These are phyloP conservation scores for Sarcophaga caerulescens DNA, from an alignment of 2,888 invertebrate genomes.

Conservation along the genomic window DNA sequence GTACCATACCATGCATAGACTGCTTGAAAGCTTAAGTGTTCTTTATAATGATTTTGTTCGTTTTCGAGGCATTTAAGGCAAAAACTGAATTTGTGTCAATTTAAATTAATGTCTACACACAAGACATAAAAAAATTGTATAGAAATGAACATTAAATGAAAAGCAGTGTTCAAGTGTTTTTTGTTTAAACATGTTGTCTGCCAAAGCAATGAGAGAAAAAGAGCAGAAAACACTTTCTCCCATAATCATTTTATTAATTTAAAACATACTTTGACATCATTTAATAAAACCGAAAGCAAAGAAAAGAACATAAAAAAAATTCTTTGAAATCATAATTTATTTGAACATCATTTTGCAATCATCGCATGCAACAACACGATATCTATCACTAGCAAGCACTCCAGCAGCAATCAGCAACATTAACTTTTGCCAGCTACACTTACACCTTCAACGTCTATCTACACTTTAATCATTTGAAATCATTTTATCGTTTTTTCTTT, in stretches of 20 bases:
- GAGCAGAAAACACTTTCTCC: constrained; percentile 43
- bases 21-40: constrained; percentile 24
- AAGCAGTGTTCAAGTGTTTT: background rate
- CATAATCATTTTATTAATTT: constrained; percentile 34
- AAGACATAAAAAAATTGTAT: background rate
- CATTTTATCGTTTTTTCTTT: background rate
- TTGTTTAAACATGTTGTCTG: background rate
- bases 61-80: constrained; percentile 52
- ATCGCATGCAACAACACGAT: constrained; percentile 1
- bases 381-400: background rate
- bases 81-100: constrained; percentile 59
- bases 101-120: constrained; percentile 61
- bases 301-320: background rate
- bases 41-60: constrained; percentile 3
- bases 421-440: background rate
- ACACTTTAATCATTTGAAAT: background rate
- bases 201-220: background rate
- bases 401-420: constrained; percentile 9
- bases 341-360: constrained; percentile 3
- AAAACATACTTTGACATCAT: background rate
- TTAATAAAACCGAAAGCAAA: background rate
- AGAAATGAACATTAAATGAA: background rate
- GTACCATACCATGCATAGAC: background rate
- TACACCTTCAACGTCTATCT: background rate
- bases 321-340: background rate